A percentile compares a stretch with the other conserved stretches of the same genome.
Conservation (phyloP, 2,797 vertebrate genomes). For the Eospalax fontanierii region DNA sequence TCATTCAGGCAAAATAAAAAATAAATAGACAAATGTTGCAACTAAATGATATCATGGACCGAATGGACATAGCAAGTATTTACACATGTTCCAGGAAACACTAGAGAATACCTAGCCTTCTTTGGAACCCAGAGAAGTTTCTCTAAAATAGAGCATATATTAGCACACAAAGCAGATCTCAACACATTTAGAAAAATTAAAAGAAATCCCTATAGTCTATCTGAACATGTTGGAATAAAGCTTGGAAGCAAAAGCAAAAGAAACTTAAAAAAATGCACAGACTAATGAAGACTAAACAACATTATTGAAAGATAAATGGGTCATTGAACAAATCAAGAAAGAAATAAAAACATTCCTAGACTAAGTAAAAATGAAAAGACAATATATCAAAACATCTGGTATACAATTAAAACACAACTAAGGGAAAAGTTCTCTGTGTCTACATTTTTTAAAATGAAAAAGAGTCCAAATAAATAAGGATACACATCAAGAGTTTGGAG, state of each 20-base stretch:
- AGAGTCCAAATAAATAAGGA: background rate
- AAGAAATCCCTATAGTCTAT: background rate
- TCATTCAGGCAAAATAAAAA: background rate
- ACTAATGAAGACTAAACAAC: background rate
- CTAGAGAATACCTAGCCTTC: background rate
- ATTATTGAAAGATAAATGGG: background rate
- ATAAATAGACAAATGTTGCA: background rate
- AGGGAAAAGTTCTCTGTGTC: too few species aligned
- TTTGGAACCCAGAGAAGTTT: background rate
- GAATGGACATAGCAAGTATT: background rate
- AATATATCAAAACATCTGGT: background rate
- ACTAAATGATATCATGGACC: too few species aligned
- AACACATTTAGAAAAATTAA: background rate
- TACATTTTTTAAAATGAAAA: background rate
- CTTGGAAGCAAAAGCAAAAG: background rate
- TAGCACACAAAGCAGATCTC: background rate
- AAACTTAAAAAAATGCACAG: background rate
- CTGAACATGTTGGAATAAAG: background rate
- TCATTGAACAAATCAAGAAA: background rate
- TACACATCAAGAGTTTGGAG: background rate
- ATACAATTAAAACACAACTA: background rate
- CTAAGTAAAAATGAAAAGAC: background rate
- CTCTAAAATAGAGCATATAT: background rate
- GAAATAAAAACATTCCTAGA: background rate
- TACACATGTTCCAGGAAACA: background rate